These are phyloP conservation scores for Pocillopora grandis DNA, from an alignment of 92 coral and sea anemone species.

Conservation along the genomic window DNA sequence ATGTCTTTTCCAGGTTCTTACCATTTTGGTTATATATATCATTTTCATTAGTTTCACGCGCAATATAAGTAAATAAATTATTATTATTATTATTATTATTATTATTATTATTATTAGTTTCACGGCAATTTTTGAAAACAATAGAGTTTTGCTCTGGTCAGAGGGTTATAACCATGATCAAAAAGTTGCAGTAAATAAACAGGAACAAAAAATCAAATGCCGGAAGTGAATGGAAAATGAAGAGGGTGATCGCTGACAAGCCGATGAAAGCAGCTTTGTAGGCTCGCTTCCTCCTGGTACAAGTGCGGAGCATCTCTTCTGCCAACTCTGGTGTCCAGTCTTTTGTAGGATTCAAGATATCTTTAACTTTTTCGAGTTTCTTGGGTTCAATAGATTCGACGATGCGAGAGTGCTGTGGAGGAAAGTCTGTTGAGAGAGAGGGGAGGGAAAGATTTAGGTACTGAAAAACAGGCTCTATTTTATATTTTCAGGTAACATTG, in stretches of 20 bases:
- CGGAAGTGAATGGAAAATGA: conserved; percentile 18
- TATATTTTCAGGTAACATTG: no score
- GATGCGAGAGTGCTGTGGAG: not conserved
- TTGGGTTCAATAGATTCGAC: not conserved
- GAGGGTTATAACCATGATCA: conserved; percentile 2
- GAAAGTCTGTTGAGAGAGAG: not conserved
- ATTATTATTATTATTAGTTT: no score
- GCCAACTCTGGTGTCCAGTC: not conserved
- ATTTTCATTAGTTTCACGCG: no score
- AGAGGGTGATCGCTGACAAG: conserved; percentile 23
- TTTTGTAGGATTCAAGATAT: not conserved
- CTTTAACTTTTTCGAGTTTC: not conserved
- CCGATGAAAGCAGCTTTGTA: conserved; percentile 23
- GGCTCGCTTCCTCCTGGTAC: conserved; percentile 12
- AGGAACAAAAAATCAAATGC: conserved; percentile 30
- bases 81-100: no score
- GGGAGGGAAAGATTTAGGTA: not conserved
- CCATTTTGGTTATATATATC: no score
- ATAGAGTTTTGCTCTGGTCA: not conserved
- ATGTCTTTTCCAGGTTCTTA: no score
- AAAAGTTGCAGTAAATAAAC: conserved; percentile 10
- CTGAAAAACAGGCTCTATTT: no score
- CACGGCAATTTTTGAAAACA: no score
- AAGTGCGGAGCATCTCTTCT: not conserved
- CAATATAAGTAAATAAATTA: no score